A percentile compares a stretch with the other conserved stretches of the same genome.
phyloP scores from a whole-genome alignment of 2,113 vertebrate species.

The Eidolon helvum region DNA sequence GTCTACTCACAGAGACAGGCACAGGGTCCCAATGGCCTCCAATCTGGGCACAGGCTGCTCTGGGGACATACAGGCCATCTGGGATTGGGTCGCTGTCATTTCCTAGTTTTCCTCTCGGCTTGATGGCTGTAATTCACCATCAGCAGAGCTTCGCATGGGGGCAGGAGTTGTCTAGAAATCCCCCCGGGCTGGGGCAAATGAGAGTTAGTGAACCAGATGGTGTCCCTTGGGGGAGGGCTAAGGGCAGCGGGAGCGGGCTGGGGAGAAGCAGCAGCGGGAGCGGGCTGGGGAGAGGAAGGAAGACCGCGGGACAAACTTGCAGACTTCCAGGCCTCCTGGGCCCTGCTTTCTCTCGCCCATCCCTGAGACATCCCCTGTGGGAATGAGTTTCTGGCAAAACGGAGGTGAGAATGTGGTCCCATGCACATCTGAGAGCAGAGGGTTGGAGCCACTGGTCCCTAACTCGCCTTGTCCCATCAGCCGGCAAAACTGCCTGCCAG shows the following conservation, averaged over 20 bases:
- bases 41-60: neutral
- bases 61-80: fast-evolving
- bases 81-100: no score
- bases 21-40: neutral
- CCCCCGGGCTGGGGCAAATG: neutral
- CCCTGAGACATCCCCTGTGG: neutral
- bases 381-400: neutral
- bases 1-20: neutral
- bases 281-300: neutral
- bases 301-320: no score
- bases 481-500: conserved; percentile 66
- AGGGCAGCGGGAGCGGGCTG: neutral
- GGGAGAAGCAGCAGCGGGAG: neutral
- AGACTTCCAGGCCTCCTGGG: neutral
- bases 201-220: neutral
- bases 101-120: neutral
- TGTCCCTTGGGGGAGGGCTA: fast-evolving
- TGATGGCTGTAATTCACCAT: fast-evolving
- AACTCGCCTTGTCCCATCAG: conserved; percentile 42
- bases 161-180: neutral
- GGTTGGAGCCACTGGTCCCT: neutral
- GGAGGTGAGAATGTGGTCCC: neutral
- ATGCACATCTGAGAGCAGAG: fast-evolving
- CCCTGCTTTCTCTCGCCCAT: neutral
- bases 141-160: fast-evolving